phyloP scores from a whole-genome alignment of 2,113 vertebrate species.

The Chamaetylas fuelleborni region DNA sequence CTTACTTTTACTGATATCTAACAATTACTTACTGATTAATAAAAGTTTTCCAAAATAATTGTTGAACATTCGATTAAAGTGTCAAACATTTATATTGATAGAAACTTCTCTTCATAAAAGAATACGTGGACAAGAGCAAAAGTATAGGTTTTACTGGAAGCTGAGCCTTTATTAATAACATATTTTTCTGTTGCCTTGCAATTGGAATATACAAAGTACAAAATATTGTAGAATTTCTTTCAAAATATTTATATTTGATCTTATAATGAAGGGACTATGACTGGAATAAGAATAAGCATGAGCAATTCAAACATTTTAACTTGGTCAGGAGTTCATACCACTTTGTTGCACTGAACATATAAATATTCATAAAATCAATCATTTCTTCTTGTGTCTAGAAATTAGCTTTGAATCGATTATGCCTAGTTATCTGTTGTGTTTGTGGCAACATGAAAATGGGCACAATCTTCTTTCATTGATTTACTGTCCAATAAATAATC shows the following conservation, averaged over 20 bases:
- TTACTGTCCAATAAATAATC: slow-evolving; percentile 73
- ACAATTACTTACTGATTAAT: background rate
- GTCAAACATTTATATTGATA: background rate
- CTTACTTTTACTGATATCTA: background rate
- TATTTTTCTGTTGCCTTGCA: background rate
- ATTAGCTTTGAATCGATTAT: slow-evolving; percentile 69
- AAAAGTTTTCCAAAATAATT: background rate
- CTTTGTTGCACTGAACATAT: slow-evolving; percentile 24
- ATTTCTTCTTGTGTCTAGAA: slow-evolving; percentile 19
- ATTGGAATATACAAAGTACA: background rate
- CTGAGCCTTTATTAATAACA: background rate
- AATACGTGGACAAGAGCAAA: background rate
- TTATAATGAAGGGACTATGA: background rate
- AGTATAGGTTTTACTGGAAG: background rate
- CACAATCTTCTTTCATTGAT: slow-evolving; percentile 63
- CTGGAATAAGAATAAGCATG: background rate
- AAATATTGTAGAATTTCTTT: background rate
- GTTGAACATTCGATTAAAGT: background rate
- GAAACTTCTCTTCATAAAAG: background rate
- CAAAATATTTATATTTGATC: background rate
- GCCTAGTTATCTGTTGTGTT: slow-evolving; percentile 67
- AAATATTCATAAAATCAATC: slow-evolving; percentile 70
- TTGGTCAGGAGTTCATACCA: background rate
- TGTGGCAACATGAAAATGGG: slow-evolving; percentile 68
- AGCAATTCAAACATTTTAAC: background rate